Evolutionary conservation across 2,888 invertebrate genomes (phyloP).

Genomic region (Thymelicus acteon): DNA sequence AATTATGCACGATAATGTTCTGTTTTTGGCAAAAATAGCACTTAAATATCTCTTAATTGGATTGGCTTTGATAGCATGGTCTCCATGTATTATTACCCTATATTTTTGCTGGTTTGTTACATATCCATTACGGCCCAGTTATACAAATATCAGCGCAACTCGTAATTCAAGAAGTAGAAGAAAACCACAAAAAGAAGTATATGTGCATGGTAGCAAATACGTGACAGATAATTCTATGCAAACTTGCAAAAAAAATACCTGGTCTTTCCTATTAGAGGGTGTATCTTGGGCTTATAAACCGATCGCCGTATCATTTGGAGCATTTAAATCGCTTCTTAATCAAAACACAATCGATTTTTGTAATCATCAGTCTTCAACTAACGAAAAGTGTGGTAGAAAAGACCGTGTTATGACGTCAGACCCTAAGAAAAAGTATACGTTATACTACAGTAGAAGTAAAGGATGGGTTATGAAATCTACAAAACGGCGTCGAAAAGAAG

Average conservation of each 20-base stretch:
- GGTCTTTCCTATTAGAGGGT: background rate
- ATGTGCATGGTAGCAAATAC: slow-evolving; percentile 3
- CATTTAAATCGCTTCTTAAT: slow-evolving; percentile 12
- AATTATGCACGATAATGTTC: slow-evolving; percentile 22
- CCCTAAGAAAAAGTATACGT: slow-evolving; percentile 50
- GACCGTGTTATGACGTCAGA: slow-evolving; percentile 39
- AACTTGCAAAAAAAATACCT: slow-evolving; percentile 4
- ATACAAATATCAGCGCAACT: background rate
- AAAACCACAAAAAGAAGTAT: slow-evolving; percentile 7
- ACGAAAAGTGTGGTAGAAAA: background rate
- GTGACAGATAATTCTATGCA: slow-evolving; percentile 7
- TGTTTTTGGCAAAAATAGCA: slow-evolving; percentile 38
- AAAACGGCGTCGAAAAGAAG: slow-evolving; percentile 8
- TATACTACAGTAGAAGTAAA: slow-evolving; percentile 50
- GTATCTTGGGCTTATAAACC: slow-evolving; percentile 13
- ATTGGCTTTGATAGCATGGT: slow-evolving; percentile 54
- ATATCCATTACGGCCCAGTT: slow-evolving; percentile 49
- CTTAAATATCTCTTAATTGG: slow-evolving; percentile 49
- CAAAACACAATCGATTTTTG: background rate
- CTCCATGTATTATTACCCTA: slow-evolving; percentile 56
- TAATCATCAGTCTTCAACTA: background rate
- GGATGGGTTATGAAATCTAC: slow-evolving; percentile 60
- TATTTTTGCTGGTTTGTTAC: slow-evolving; percentile 53
- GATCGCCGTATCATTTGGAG: background rate
- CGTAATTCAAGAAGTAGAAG: slow-evolving; percentile 2